Conservation (phyloP, 2,888 invertebrate genomes). For the Agrochola litura region DNA sequence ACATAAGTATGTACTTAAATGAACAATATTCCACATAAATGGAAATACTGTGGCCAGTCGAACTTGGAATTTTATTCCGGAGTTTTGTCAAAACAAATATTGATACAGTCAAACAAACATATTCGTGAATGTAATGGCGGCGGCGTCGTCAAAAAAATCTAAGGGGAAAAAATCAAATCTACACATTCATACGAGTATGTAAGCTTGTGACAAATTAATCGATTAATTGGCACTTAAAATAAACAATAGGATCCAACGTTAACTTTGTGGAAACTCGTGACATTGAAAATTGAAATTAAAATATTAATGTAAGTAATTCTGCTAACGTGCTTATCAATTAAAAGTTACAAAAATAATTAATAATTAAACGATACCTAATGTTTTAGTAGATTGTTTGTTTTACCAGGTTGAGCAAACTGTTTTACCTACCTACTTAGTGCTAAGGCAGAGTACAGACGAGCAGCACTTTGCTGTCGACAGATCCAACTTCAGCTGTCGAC, state of each 20-base stretch:
- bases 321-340: not conserved
- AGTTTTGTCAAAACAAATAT: conserved; percentile 33
- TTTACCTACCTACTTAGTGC: too few relatives aligned
- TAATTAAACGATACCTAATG: not conserved
- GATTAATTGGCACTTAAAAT: not conserved
- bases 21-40: conserved; percentile 34
- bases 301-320: not conserved
- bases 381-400: not conserved
- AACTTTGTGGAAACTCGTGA: not conserved
- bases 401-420: not conserved
- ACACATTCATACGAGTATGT: too few relatives aligned
- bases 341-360: not conserved
- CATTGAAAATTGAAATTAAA: not conserved
- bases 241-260: not conserved
- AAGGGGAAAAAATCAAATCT: too few relatives aligned
- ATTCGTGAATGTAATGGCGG: not conserved
- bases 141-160: not conserved
- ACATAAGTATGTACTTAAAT: conserved; percentile 15
- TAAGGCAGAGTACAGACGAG: too few relatives aligned
- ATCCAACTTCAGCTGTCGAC: too few relatives aligned
- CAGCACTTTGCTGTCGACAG: too few relatives aligned
- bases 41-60: conserved; percentile 26
- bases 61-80: not conserved
- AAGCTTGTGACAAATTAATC: not conserved
- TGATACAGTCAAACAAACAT: not conserved